Percentiles rank a stretch among this genome's conserved stretches.
These are phyloP conservation scores for Rousettus leschenaultii DNA, from an alignment of 2,113 vertebrate species.

Conservation along the genomic window DNA sequence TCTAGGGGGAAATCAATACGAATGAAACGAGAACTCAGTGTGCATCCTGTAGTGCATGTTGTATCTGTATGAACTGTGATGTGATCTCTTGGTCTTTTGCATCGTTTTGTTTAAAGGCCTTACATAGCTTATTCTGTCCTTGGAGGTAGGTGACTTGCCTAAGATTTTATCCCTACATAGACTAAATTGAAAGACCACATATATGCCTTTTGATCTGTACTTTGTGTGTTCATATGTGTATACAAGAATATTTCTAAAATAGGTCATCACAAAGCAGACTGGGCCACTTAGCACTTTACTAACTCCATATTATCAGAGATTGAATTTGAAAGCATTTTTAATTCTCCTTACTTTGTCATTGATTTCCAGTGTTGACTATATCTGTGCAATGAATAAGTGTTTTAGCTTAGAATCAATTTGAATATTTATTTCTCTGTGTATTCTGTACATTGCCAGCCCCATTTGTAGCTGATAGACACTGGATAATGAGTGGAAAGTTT, in stretches of 20 bases:
- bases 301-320: not conserved
- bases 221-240: not conserved
- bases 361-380: not conserved
- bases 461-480: not conserved
- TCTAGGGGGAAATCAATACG: slow-evolving; percentile 62
- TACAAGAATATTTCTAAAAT: not conserved
- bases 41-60: not conserved
- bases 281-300: not conserved
- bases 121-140: not conserved
- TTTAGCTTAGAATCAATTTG: not conserved
- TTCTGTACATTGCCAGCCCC: not conserved
- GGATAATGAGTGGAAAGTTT: not conserved
- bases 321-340: not conserved
- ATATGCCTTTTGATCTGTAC: not conserved
- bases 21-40: slow-evolving; percentile 52
- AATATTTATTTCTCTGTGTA: not conserved
- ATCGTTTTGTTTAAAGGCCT: slow-evolving; percentile 12
- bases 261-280: not conserved
- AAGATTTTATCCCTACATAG: not conserved
- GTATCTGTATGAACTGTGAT: slow-evolving; percentile 42
- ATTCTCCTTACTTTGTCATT: not conserved
- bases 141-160: not conserved
- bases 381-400: not conserved
- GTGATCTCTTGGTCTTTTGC: slow-evolving; percentile 48
- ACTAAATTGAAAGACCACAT: not conserved